Conservation (phyloP, 2,888 invertebrate genomes). For the Shargacucullia verbasci region DNA sequence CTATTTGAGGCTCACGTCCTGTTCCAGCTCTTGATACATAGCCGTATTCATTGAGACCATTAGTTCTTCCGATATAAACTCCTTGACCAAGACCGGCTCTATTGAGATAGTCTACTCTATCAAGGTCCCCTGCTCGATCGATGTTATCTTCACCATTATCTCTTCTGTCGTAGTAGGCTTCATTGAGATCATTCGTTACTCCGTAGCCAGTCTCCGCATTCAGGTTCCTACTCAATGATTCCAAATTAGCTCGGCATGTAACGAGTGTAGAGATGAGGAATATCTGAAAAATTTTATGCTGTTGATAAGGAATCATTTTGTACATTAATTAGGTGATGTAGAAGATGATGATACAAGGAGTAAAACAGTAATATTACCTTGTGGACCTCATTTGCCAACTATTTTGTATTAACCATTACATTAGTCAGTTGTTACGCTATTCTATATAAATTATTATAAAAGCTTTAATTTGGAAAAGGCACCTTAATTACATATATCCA, state of each 20-base stretch:
- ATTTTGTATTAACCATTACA: no score
- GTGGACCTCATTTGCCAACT: no score
- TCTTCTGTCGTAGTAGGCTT: background rate
- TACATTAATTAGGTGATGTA: background rate
- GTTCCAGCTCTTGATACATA: no score
- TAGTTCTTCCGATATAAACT: slow-evolving; percentile 6
- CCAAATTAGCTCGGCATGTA: slow-evolving; percentile 21
- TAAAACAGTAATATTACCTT: no score
- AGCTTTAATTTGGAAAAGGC: no score
- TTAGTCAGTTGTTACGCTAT: no score
- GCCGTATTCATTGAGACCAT: background rate
- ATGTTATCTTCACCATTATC: slow-evolving; percentile 1
- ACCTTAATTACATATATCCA: no score
- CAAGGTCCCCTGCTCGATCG: background rate
- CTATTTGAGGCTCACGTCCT: no score
- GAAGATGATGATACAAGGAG: no score
- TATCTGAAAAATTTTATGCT: slow-evolving; percentile 18
- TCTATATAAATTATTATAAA: no score
- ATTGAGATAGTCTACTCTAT: slow-evolving; percentile 2
- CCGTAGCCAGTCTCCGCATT: background rate
- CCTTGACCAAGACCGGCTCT: slow-evolving; percentile 1
- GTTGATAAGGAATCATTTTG: background rate
- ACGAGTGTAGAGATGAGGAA: slow-evolving; percentile 18
- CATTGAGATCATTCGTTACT: slow-evolving; percentile 14
- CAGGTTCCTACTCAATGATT: slow-evolving; percentile 1